Evolutionary conservation across 2,113 vertebrate genomes (phyloP), one percentile per base, ranked within the genome.

Genomic region (Prunella fulvescens): DNA sequence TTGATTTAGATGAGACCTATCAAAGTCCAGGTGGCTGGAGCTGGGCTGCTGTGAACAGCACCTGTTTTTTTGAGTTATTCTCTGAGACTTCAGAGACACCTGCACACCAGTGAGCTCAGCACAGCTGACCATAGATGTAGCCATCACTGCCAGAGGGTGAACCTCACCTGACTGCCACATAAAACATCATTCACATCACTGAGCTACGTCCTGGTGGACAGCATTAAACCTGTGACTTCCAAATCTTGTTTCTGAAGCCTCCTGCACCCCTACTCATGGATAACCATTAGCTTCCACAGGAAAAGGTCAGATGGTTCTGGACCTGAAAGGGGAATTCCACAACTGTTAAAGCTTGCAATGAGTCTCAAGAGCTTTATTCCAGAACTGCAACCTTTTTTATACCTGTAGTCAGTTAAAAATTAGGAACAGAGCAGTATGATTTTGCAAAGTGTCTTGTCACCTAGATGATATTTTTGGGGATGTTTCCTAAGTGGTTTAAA

Each of bases 111-210:
- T 8, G 56, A 73, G 3, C 26, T 73, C 12, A 54, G 64, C 37
- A 70, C 28, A 72, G 61, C 28, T 39, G 50, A 44, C 29, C 5
- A 1, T 8, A 25, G 0, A 0, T 31, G 17, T 4, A 57, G 51
- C 45, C 50, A 48, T 44, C 1, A 1, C 53, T 83, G 51, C 12
- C 66, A 60, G 57, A 57, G n/a, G 24, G 15, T 48, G 65, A 85
- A 62, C 37, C 17, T 61, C 71, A 44, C 5, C 2, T 0, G 0
- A 4, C 29, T 58, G 53, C 44, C 24, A 25, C 13, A 11, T 61
- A 25, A 88, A 95, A 73, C 29, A 23, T 50, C 35, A 10, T 19
- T 69, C 71, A 50, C 62, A 50, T 62, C 60, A 48, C 66, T 48
- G 73, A 76, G 51, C 29, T 82, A 19, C 1, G 2, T 76, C 53